Percentiles rank a stretch among this genome's conserved stretches.
Conservation (phyloP, 2,113 vertebrate genomes). For the Euleptes europaea region DNA sequence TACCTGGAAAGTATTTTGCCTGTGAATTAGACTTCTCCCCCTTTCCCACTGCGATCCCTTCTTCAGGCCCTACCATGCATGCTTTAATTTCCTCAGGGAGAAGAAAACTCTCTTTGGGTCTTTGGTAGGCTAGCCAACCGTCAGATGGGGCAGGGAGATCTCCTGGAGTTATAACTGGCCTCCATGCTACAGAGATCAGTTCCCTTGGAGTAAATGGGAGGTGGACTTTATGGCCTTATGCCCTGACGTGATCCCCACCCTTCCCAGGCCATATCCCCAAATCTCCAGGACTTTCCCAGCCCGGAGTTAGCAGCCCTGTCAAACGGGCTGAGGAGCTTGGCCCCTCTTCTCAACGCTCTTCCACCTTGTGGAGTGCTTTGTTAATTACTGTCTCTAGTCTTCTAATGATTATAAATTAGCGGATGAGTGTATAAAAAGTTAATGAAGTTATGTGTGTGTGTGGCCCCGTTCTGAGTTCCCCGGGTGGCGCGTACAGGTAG, state of each 20-base stretch:
- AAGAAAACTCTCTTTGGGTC: too few relatives aligned
- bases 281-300: too few relatives aligned
- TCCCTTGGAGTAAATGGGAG: too few relatives aligned
- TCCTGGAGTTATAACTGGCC: too few relatives aligned
- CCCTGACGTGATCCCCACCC: too few relatives aligned
- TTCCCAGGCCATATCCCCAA: too few relatives aligned
- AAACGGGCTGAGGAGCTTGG: not conserved
- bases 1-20: not conserved
- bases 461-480: constrained; percentile 61
- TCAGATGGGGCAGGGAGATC: too few relatives aligned
- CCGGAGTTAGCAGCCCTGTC: too few relatives aligned
- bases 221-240: too few relatives aligned
- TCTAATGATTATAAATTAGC: constrained; percentile 74
- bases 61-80: accelerated
- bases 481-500: constrained; percentile 67
- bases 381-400: constrained; percentile 70
- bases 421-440: constrained; percentile 64
- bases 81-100: not conserved
- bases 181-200: too few relatives aligned
- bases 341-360: constrained; percentile 12
- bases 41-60: not conserved
- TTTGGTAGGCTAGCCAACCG: too few relatives aligned
- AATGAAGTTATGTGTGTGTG: constrained; percentile 69
- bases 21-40: constrained; percentile 6
- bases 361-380: constrained; percentile 53